Conservation (phyloP, 2,113 vertebrate genomes). For the Lanius ludovicianus region DNA sequence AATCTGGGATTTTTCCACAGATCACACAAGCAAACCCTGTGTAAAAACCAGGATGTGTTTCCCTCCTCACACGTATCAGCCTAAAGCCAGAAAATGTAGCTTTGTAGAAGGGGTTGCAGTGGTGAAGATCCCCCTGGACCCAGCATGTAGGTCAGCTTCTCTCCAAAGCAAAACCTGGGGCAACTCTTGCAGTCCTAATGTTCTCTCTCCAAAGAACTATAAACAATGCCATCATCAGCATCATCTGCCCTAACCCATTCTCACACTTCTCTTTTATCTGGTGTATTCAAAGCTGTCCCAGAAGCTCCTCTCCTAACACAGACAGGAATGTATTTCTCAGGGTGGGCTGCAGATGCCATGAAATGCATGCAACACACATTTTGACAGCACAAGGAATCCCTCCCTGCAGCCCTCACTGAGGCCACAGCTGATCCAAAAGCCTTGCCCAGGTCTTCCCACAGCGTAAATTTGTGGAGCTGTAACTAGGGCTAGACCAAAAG, state of each 20-base stretch:
- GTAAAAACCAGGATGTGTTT: neutral
- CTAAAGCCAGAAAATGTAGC: neutral
- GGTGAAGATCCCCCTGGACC: neutral
- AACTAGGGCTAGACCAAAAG: neutral
- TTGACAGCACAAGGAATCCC: neutral
- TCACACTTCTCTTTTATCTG: neutral
- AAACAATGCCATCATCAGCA: neutral
- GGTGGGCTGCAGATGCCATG: neutral
- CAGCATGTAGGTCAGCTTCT: neutral
- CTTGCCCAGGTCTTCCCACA: neutral
- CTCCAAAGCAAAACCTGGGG: neutral
- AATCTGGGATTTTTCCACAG: neutral
- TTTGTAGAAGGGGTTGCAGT: neutral
- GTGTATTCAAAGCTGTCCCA: neutral
- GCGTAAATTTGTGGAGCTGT: neutral
- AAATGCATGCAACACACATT: accelerated
- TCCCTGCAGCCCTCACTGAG: neutral
- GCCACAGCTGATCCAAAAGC: neutral
- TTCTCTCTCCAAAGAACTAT: neutral
- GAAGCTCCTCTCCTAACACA: neutral
- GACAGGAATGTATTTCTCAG: neutral
- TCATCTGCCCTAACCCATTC: neutral
- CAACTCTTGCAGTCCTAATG: neutral
- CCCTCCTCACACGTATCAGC: neutral
- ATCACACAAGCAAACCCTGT: neutral